Base-by-base conservation (phyloP, 1,140 invertebrate genomes). In the Aphis craccivora region DNA sequence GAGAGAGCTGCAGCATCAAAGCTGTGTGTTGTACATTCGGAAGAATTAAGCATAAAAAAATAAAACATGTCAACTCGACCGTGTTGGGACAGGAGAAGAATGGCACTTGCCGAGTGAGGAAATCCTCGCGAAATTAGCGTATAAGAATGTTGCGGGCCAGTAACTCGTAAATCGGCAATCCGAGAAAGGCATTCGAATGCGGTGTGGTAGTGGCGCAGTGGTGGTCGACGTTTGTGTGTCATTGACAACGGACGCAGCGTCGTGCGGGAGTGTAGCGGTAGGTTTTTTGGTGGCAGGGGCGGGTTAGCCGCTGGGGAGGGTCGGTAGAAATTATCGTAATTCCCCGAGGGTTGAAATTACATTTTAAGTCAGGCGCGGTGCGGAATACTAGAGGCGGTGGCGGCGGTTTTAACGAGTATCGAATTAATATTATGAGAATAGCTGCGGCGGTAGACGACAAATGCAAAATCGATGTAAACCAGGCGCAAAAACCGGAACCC, bases 381-480 rank as follows among this genome's bases (percentile, higher is more conserved):
- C 11, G 22, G 76, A 92, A 48, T 92, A 83, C 25, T 51, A 51
- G 67, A 30, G 23, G 90, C 14, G 40, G 90, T 9, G 67, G 43
- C n/a, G 67, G 55, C 30, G 76, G 91, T 92, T 93, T 86, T 93
- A 93, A 93, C 81, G 91, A 93, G 76, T 93, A 51, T 86, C 91
- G 91, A 93, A 93, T 93, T 93, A 93, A 93, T 93, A 93, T 55
- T 43, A 91, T n/a, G 81, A 93, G 81, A 84, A 83, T 93, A 84
- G 91, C 91, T 93, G 88, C 53, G 88, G 91, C 37, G 76, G 91
- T 22, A 37, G 81, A 93, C 91, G 91, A 93, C 91, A 93, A 93
- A 93, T 93, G 91, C 81, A 93, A 93, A 93, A 93, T 93, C 91
- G 91, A 93, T 93, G 91, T 81, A 93, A 84, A 86, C 48, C 91